phyloP scores from a whole-genome alignment of 2,888 invertebrate genomes.

The Drosophila yooni region DNA sequence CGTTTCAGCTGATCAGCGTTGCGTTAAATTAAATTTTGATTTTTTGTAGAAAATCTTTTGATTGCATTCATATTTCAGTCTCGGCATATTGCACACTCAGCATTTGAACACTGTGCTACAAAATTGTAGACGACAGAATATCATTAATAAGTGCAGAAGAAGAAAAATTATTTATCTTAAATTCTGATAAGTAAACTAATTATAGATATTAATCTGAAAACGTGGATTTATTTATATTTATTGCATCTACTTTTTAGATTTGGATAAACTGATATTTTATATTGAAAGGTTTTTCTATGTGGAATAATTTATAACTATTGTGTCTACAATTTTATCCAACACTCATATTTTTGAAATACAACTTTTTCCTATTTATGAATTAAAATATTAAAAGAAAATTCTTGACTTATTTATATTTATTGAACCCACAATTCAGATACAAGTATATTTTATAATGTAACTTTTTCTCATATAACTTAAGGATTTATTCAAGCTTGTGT shows the following conservation, averaged over 20 bases:
- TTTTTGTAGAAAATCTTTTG: conserved; percentile 19
- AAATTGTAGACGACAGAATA: neutral
- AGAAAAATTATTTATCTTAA: neutral
- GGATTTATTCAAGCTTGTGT: neutral
- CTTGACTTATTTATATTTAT: neutral
- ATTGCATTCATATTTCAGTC: conserved; percentile 65
- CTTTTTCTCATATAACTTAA: neutral
- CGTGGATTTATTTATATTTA: neutral
- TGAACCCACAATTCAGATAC: neutral
- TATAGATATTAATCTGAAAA: rapidly evolving
- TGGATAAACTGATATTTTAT: neutral
- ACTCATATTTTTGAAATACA: neutral
- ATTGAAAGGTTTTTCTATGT: neutral
- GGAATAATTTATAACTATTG: no score
- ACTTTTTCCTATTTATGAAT: neutral
- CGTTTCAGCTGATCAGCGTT: conserved; percentile 73
- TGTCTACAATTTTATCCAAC: neutral
- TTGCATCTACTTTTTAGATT: neutral
- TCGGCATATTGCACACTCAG: conserved; percentile 41
- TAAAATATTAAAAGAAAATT: neutral
- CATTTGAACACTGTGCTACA: conserved; percentile 38
- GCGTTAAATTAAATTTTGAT: conserved; percentile 84
- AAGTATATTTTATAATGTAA: neutral
- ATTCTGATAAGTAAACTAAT: neutral
- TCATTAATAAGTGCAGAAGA: no score